Base-by-base conservation (phyloP, 2,888 invertebrate genomes). In the Acronicta leporina region DNA sequence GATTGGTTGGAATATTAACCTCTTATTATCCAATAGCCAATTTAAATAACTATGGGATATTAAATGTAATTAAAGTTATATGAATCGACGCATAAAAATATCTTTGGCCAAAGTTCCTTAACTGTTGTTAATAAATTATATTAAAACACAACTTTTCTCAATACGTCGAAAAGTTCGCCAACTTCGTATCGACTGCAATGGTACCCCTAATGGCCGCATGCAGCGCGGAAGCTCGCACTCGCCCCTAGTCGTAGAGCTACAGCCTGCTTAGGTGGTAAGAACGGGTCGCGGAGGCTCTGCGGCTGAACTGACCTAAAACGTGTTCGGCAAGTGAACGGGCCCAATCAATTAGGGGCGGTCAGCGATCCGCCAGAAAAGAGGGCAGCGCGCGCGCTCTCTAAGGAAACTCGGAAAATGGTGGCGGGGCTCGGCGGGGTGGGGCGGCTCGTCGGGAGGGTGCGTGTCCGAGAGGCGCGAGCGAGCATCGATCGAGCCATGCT, bases 321-420 rank as follows among this genome's bases (percentile, higher is more conserved):
- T 87, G 89, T 89, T 91, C 89, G 89, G 90, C 89, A 90, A 91
- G 90, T 87, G 90, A 87, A 90, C 90, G 85, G 89, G 87, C 82
- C 89, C 90, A 93, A 94, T 93, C 92, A 94, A 94, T 94, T 94
- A 92, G 91, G 91, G 90, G 90, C 94, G 94, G 94, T 92, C 94
- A 92, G 93, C 93, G 92, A 89, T 92, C 91, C 88, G 91, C 87
- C 85, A 84, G 92, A 91, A 93, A 93, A 90, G 89, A 89, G 91
- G 94, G 92, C 94, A 95, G 94, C 95, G 94, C 93, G 94, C 92
- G 94, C 95, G 95, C 95, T 95, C 94, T 92, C 94, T 88, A 84
- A 86, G 91, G 89, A 93, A 92, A 91, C 84, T 90, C 92, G 95
- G 95, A 92, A 91, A 94, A 94, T 86, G 85, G 87, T 85, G 82